Evolutionary conservation across 2,113 vertebrate genomes (phyloP).

Genomic region (Chlamydotis undulata): DNA sequence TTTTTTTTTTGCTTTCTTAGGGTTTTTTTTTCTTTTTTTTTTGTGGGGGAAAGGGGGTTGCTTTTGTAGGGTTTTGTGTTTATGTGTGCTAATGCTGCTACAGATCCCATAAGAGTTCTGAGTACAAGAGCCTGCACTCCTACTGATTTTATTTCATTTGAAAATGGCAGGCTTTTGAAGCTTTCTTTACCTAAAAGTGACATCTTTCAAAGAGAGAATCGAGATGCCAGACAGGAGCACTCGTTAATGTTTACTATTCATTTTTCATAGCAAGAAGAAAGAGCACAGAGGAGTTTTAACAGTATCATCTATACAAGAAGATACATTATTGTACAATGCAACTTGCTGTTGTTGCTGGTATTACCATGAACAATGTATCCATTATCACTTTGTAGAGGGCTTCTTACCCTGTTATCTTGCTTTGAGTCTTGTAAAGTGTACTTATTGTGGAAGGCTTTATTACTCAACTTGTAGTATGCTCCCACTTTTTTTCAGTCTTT

Average conservation of each 20-base stretch:
- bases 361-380: slow-evolving; percentile 23
- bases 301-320: not conserved
- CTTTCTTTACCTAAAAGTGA: not conserved
- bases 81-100: not conserved
- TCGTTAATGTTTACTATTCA: not conserved
- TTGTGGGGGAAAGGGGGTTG: too few relatives aligned
- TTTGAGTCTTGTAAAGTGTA: not conserved
- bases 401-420: slow-evolving; percentile 21
- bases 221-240: not conserved
- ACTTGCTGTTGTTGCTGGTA: not conserved
- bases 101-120: not conserved
- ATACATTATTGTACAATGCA: not conserved
- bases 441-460: not conserved
- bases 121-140: not conserved
- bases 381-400: not conserved
- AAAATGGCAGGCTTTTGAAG: not conserved
- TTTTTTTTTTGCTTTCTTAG: too few relatives aligned
- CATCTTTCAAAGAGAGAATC: not conserved
- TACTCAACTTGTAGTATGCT: not conserved
- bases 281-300: not conserved
- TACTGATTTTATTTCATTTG: not conserved
- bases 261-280: slow-evolving; percentile 17
- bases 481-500: not conserved
- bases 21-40: too few relatives aligned
- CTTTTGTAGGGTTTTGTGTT: too few relatives aligned